A percentile compares a stretch with the other conserved stretches of the same genome.
These are phyloP conservation scores for Rhynchotus rufescens DNA, from an alignment of 2,797 vertebrate genomes.

Conservation along the genomic window DNA sequence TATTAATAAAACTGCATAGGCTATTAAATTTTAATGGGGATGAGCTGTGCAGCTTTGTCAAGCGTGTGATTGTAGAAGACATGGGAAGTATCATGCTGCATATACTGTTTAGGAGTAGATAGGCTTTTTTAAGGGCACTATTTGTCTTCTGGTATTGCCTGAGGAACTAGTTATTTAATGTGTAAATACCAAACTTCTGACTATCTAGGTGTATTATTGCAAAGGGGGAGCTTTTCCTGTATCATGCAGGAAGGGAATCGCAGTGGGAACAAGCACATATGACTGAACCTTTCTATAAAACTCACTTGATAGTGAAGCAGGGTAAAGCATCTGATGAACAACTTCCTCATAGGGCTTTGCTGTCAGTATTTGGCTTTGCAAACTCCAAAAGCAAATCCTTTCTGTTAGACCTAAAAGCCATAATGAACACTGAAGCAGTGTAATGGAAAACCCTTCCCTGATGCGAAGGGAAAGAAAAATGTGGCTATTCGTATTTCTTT, in stretches of 20 bases:
- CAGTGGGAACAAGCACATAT: not conserved
- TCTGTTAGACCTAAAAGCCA: not conserved
- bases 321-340: not conserved
- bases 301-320: not conserved
- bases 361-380: not conserved
- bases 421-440: not conserved
- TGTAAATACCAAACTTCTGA: not conserved
- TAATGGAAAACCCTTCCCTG: not conserved
- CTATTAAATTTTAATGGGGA: not conserved
- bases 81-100: fast-evolving
- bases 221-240: not conserved
- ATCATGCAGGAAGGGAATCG: not conserved
- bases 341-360: not conserved
- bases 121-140: not conserved
- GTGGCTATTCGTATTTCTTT: not conserved
- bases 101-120: not conserved
- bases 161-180: not conserved
- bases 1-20: not conserved
- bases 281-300: not conserved
- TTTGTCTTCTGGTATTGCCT: not conserved
- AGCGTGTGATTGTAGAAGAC: not conserved
- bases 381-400: not conserved
- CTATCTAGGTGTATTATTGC: not conserved
- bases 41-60: not conserved
- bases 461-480: constrained; percentile 4